Conservation (phyloP, 2,888 invertebrate genomes). For the Acanthosepion pharaonis region DNA sequence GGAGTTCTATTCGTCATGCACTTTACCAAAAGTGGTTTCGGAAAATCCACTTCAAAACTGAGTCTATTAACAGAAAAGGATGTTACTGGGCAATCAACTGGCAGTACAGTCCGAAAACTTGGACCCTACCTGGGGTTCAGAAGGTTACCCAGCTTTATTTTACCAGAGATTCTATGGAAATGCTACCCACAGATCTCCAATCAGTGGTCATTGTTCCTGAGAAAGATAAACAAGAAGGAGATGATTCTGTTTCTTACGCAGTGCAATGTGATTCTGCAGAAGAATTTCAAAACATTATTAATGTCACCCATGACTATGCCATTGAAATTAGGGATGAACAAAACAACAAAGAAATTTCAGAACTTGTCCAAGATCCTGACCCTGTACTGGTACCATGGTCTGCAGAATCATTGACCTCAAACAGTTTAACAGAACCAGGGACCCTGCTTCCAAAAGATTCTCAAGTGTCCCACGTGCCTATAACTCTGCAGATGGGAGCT, state of each 20-base stretch:
- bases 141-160: slow-evolving; percentile 40
- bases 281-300: slow-evolving; percentile 52
- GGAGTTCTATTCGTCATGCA: slow-evolving; percentile 69
- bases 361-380: slow-evolving; percentile 57
- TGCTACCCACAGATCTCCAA: slow-evolving; percentile 38
- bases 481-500: slow-evolving; percentile 34
- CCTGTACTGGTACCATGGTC: slow-evolving; percentile 57
- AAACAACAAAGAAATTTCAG: slow-evolving; percentile 49
- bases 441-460: slow-evolving; percentile 35
- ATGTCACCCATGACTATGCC: slow-evolving; percentile 52
- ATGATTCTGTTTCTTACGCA: not conserved
- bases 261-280: not conserved
- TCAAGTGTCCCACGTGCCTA: slow-evolving; percentile 14
- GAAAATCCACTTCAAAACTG: slow-evolving; percentile 62
- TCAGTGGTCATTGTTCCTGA: slow-evolving; percentile 50
- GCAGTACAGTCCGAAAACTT: slow-evolving; percentile 59
- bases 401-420: slow-evolving; percentile 49
- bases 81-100: slow-evolving; percentile 67
- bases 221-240: slow-evolving; percentile 48
- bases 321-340: slow-evolving; percentile 44
- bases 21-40: slow-evolving; percentile 69
- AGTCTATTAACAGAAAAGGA: slow-evolving; percentile 63
- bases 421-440: not conserved
- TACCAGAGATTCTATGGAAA: slow-evolving; percentile 2
- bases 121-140: slow-evolving; percentile 56